These are phyloP conservation scores for Hyaena hyaena DNA, from an alignment of 2,113 vertebrate genomes.

Conservation along the genomic window DNA sequence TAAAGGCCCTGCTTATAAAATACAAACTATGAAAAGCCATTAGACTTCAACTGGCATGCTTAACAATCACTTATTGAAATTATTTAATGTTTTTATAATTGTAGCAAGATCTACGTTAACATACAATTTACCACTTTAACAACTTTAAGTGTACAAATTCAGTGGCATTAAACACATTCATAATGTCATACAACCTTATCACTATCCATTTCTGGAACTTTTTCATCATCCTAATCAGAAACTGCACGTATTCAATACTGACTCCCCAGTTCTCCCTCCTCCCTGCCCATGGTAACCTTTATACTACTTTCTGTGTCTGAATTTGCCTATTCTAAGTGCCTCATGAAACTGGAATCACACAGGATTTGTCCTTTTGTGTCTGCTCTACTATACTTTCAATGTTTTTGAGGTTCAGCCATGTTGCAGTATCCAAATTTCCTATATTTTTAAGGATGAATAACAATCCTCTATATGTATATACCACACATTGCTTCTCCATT, in stretches of 20 bases:
- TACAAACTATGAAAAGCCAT: constrained; percentile 10
- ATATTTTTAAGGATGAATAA: no score
- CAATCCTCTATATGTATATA: no score
- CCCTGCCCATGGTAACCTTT: background rate
- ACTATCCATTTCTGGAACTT: background rate
- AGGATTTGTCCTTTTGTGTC: background rate
- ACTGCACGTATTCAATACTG: background rate
- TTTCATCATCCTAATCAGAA: background rate
- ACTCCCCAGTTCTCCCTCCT: background rate
- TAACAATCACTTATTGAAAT: background rate
- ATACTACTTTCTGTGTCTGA: background rate
- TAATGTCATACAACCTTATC: background rate
- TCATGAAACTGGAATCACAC: no score
- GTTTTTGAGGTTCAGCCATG: background rate
- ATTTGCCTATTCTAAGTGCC: no score
- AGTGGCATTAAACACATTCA: no score
- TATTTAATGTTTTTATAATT: background rate
- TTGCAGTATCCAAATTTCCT: no score
- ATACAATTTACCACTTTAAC: constrained; percentile 1
- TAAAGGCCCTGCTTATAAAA: background rate
- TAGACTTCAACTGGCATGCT: background rate
- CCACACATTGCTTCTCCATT: no score
- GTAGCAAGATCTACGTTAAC: background rate
- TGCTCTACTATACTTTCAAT: background rate
- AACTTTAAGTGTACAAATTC: background rate